Base-by-base conservation (phyloP, 2,888 invertebrate species). In the Oxyteleia sp. region DNA sequence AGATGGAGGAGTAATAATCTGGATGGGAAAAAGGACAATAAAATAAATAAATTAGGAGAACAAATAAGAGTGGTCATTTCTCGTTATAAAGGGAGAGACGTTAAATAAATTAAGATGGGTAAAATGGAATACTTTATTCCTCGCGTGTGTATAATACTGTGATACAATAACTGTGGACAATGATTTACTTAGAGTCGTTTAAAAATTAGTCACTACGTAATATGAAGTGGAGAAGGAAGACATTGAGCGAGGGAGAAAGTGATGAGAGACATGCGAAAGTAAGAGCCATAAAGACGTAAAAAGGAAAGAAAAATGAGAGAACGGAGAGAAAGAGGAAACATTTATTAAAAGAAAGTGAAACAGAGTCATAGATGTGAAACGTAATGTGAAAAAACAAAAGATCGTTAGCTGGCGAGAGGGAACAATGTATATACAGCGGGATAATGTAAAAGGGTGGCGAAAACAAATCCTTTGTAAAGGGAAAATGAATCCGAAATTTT, bases 281-380 rank as follows among this genome's bases (percentile, higher is more conserved):
- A 49, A n/a, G 23, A 18, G 15, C 49, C 41, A 55, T 57, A 15
- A 71, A 47, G 38, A 53, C 5, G 18, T 41, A 61, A 4, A 38
- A 61, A 29, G 43, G 10, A 53, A 57, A 8, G 43, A 49, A 49
- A 23, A 61, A 69, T 51, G 29, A 16, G 41, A n/a, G n/a, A n/a
- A n/a, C n/a, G 11, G 15, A 69, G 11, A 51, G 66, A 64, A 47
- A 35, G 20, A 57, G 20, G 63, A 55, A 71, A 57, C 59, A 69
- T 45, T 79, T 71, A 63, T 69, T 78, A 64, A 55, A 79, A 71
- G 71, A 63, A 71, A 69, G 69, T 53, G 41, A 69, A 78, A 63
- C 45, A 55, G 63, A 53, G 53, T 45, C 59, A n/a, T 43, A 35
- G 59, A 69, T 63, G 47, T 63, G 41, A 53, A 76, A 61, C 10